phyloP scores from a whole-genome alignment of 1,140 invertebrate species.

The Nasonia giraulti region DNA sequence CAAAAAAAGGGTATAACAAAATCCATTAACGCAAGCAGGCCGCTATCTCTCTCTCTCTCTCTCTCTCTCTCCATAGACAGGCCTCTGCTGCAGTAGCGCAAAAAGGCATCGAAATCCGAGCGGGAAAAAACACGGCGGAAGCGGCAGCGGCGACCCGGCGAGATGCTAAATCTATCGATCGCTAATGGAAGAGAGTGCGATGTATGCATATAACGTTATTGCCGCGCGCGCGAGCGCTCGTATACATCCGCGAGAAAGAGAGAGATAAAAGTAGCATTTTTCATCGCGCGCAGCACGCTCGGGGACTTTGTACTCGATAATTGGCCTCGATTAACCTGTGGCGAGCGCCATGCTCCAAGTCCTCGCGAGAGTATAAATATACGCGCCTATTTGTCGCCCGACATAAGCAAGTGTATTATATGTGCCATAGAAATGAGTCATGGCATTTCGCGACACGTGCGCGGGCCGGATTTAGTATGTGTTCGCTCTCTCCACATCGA shows the following conservation, averaged over 20 bases:
- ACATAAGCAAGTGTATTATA: too few relatives aligned
- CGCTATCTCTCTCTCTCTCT: too few relatives aligned
- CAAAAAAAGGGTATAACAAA: neutral
- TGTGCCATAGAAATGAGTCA: too few relatives aligned
- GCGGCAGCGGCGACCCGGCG: neutral
- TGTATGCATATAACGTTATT: neutral
- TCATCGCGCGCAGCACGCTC: constrained; percentile 2
- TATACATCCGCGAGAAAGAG: neutral
- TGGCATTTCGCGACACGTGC: too few relatives aligned
- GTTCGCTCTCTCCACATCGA: too few relatives aligned
- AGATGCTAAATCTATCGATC: constrained; percentile 30
- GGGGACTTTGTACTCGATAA: constrained; percentile 13
- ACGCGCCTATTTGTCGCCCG: too few relatives aligned
- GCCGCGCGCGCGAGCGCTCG: too few relatives aligned
- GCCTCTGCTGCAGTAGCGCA: too few relatives aligned
- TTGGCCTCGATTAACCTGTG: constrained; percentile 27
- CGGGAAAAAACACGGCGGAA: neutral
- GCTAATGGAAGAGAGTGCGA: constrained; percentile 24
- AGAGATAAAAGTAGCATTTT: constrained; percentile 46
- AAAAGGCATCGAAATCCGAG: neutral
- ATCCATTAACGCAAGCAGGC: neutral
- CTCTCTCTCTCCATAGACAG: too few relatives aligned
- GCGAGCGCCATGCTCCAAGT: too few relatives aligned
- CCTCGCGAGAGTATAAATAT: too few relatives aligned
- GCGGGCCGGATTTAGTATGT: too few relatives aligned